Conservation (phyloP, 2,797 vertebrate genomes). For the Limosa lapponica region DNA sequence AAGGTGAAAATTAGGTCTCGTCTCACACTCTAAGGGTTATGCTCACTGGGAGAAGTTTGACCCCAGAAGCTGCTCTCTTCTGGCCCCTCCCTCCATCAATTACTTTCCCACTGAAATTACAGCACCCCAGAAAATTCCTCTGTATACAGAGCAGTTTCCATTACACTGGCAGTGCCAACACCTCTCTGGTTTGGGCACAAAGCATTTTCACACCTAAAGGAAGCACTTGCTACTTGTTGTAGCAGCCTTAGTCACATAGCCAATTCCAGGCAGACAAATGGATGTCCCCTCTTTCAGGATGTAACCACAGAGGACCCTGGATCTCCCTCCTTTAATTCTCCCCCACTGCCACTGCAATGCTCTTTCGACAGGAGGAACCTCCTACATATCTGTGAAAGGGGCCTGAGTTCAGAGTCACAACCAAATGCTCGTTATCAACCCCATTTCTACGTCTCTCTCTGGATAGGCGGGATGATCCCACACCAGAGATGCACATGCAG, state of each 20-base stretch:
- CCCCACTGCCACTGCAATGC: not conserved
- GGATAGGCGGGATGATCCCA: not conserved
- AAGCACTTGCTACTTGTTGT: not conserved
- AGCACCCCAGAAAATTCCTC: not conserved
- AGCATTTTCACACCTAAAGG: not conserved
- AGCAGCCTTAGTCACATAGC: not conserved
- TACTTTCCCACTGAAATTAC: not conserved
- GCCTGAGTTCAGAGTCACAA: not conserved
- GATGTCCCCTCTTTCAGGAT: not conserved
- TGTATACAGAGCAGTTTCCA: not conserved
- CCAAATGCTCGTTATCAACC: not conserved
- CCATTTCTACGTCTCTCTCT: not conserved
- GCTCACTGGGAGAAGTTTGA: not conserved
- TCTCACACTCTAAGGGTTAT: not conserved
- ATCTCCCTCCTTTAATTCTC: not conserved
- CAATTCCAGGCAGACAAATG: not conserved
- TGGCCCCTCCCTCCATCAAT: not conserved
- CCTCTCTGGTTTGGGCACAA: not conserved
- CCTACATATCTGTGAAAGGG: not conserved
- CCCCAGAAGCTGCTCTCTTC: not conserved
- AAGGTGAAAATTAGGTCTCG: not conserved
- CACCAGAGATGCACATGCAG: not conserved
- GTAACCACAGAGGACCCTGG: not conserved
- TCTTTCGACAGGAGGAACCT: not conserved
- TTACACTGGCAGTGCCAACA: not conserved